Evolutionary conservation across 2,888 invertebrate genomes (phyloP), one percentile per base, ranked within the genome.

Genomic region (Abrostola tripartita): DNA sequence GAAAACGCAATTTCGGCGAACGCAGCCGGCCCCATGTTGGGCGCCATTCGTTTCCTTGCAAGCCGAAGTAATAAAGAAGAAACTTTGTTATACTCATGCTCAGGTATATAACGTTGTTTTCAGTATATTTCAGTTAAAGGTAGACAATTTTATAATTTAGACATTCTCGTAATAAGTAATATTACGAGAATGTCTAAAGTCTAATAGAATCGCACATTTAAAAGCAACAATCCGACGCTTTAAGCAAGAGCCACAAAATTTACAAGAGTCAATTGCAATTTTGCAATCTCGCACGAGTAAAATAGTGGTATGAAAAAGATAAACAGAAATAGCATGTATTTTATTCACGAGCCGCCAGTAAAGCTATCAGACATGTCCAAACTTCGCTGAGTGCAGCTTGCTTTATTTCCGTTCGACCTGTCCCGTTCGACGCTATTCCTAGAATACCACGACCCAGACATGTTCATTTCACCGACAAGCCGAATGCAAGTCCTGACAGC

Each of bases 391-490:
- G 91, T 91, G 90, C 91, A 91, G 90, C 85, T 86, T 88, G 91
- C 90, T 92, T 92, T 93, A 93, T 93, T 93, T 93, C 92, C 92
- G 92, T 92, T 92, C 89, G 93, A 93, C 90, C 92, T 89, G 92
- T 90, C 91, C 85, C 89, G 90, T 88, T 91, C 89, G 89, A 90
- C 83, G 88, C 89, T 91, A 90, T 92, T 93, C 90, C 90, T 89
- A 87, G 86, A 90, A 89, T 86, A 89, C 87, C 85, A 77, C 85
- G 82, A 76, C 85, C 87, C 89, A 92, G 92, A 92, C 92, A 85
- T 91, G 92, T 93, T 91, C 90, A 88, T 88, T 91, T 89, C 79
- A 80, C 87, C 84, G 92, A 92, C 92, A 91, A 88, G 86, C 89
- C 88, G 81, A 91, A 91, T 90, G 92, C 90, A 90, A 89, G 85